Evolutionary conservation across 2,888 invertebrate species (phyloP).

Genomic region (Cryptus viduatorius): DNA sequence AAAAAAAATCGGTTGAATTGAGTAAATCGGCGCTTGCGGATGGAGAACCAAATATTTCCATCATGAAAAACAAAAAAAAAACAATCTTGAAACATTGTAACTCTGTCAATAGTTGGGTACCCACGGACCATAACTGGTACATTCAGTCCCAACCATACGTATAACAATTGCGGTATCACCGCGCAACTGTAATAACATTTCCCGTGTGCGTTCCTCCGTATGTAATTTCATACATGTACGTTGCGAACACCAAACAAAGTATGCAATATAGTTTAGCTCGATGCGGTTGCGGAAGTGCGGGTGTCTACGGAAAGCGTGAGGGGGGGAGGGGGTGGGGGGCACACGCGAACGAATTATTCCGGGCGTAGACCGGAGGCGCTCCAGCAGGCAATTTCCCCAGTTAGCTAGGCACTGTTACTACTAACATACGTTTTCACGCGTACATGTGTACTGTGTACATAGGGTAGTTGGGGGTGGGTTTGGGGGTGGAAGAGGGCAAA

Average conservation of each 20-base stretch:
- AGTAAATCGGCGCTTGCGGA: neutral
- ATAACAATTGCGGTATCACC: conserved; percentile 39
- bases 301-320: conserved; percentile 45
- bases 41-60: neutral
- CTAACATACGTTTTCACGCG: conserved; percentile 64
- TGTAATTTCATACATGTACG: conserved; percentile 18
- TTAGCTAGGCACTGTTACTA: conserved; percentile 61
- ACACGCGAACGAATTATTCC: conserved; percentile 62
- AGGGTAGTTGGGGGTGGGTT: neutral
- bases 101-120: neutral
- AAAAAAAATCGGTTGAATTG: neutral
- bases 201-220: conserved; percentile 50
- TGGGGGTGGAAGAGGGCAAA: conserved; percentile 4
- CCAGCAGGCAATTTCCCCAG: conserved; percentile 64
- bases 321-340: conserved; percentile 7
- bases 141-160: conserved; percentile 32
- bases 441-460: conserved; percentile 44
- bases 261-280: conserved; percentile 56
- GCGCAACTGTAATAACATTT: conserved; percentile 55
- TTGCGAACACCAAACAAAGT: conserved; percentile 42
- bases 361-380: conserved; percentile 46
- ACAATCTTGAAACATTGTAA: neutral
- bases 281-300: conserved; percentile 58
- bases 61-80: neutral
- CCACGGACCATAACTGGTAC: neutral